These are phyloP conservation scores for Dasypolia templi DNA, from an alignment of 2,888 invertebrate species.

Conservation along the genomic window DNA sequence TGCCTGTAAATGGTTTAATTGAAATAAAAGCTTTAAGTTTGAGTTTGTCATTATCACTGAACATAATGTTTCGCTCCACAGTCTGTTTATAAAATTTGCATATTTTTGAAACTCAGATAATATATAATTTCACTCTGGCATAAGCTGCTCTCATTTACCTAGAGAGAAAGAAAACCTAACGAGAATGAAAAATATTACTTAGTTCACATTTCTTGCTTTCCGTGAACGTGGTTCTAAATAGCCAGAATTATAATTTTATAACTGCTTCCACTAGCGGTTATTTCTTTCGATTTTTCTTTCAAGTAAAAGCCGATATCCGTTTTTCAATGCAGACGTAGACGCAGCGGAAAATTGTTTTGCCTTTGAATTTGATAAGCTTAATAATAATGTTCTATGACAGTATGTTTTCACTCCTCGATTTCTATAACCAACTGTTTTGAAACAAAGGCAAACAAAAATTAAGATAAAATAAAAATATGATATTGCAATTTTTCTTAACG, in stretches of 20 bases:
- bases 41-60: not conserved
- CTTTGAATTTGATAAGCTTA: constrained; percentile 1
- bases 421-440: not conserved
- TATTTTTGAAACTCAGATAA: not conserved
- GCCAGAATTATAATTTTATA: constrained; percentile 7
- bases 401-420: not conserved
- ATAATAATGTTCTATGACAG: not conserved
- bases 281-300: constrained; percentile 22
- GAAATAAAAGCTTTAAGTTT: no score
- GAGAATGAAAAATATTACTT: constrained; percentile 2
- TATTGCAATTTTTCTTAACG: no score
- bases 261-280: not conserved
- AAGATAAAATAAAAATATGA: not conserved
- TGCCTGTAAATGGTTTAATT: no score
- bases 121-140: not conserved
- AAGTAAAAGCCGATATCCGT: constrained; percentile 9
- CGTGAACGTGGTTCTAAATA: constrained; percentile 6
- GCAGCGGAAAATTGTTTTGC: not conserved
- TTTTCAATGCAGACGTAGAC: constrained; percentile 6
- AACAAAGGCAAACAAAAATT: not conserved
- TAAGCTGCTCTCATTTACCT: not conserved
- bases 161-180: no score
- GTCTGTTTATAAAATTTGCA: not conserved
- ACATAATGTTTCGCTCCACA: not conserved
- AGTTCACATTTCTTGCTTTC: constrained; percentile 8